Evolutionary conservation across 2,113 vertebrate species (phyloP), one percentile per base, ranked within the genome.

Genomic region (Peromyscus californicus): DNA sequence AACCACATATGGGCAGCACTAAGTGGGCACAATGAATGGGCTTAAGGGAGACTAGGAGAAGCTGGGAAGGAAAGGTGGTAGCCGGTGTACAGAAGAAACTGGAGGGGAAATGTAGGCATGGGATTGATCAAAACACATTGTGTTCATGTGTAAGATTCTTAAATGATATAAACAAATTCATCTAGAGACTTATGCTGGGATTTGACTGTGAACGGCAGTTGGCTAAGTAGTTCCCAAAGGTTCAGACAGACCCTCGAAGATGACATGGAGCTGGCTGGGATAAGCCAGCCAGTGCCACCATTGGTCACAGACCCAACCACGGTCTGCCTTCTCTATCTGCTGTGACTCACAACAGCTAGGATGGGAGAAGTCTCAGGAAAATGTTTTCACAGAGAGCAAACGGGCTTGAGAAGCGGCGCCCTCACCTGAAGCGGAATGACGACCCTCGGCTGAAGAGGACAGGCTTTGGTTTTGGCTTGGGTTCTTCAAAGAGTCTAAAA

Each of bases 401-500:
- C 13, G 57, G 95, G 8, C 0, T 15, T 12, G 31, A 1, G 61
- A 10, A n/a, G 63, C 9, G 4, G 2, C 1, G 89, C 0, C 1
- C 93, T 90, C 98, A 99, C 99, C 99, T 99, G 99, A 99, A 99
- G 97, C 99, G 99, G 99, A 99, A 99, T 15, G 99, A 99, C 36
- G 99, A 99, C 84, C 99, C 99, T 96, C 99, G 98, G 84, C 99
- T 99, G 98, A 99, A 99, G 93, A 99, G 99, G 96, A 99, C 99
- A 0, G 99, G 99, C 97, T 99, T 99, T 78, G 99, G 99, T 94
- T 99, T 99, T 97, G 99, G 99, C 97, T 99, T 99, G 29, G 99
- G 99, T 96, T 99, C 99, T 98, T 99, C 99, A 65, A 99, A 99
- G 54, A 99, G 99, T 97, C 99, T 99, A 98, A 99, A 99, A 98